Conservation (phyloP, 2,113 vertebrate genomes). For the Ia io region DNA sequence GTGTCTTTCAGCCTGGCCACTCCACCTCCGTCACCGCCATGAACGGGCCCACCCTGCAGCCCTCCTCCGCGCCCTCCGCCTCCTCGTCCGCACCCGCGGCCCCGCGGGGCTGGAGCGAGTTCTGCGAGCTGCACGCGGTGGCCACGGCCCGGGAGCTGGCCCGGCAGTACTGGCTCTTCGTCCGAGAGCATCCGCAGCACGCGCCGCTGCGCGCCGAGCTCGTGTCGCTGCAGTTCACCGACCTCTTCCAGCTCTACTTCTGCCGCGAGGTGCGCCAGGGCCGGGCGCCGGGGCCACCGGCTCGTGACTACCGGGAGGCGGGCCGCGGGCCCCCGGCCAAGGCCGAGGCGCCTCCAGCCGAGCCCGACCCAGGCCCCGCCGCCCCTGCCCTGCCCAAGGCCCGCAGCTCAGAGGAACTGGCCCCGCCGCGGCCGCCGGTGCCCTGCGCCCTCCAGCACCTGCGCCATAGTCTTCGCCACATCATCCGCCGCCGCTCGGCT, state of each 20-base stretch:
- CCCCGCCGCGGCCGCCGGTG: constrained; percentile 70
- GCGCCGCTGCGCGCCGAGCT: constrained; percentile 91
- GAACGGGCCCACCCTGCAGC: constrained; percentile 95
- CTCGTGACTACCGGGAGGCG: constrained; percentile 93
- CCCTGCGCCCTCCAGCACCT: constrained; percentile 90
- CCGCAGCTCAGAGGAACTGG: constrained; percentile 88
- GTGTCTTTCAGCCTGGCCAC: constrained; percentile 85
- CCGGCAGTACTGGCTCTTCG: constrained; percentile 93
- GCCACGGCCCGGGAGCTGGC: constrained; percentile 93
- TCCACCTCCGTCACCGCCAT: constrained; percentile 91
- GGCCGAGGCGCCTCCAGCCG: constrained; percentile 70
- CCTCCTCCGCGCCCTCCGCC: constrained; percentile 49
- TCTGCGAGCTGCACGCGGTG: constrained; percentile 96
- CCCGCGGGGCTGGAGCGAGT: constrained; percentile 95
- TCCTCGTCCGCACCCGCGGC: constrained; percentile 69
- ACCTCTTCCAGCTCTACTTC: constrained; percentile 96
- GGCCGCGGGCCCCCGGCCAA: constrained; percentile 79
- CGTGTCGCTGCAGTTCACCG: constrained; percentile 93
- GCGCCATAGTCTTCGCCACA: constrained; percentile 84
- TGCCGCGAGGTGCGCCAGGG: constrained; percentile 91
- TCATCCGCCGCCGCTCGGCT: constrained; percentile 87
- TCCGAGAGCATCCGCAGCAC: constrained; percentile 88
- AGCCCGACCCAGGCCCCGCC: constrained; percentile 69
- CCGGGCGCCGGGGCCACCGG: constrained; percentile 78
- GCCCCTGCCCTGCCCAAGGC: constrained; percentile 76